phyloP scores from a whole-genome alignment of 2,113 vertebrate species.

The Balaeniceps rex region DNA sequence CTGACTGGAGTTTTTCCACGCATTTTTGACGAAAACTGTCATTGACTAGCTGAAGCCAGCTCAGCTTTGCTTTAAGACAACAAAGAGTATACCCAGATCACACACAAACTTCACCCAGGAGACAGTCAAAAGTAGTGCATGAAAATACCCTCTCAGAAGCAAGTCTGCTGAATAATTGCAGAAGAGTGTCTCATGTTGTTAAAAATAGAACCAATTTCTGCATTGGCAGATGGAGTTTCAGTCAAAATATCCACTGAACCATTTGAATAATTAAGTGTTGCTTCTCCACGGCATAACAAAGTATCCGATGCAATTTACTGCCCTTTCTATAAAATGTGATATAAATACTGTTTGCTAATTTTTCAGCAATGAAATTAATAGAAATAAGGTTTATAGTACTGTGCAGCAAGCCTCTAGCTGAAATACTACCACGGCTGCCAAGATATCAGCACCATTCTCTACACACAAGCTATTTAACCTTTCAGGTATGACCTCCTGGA shows the following conservation, averaged over 20 bases:
- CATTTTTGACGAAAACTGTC: not conserved
- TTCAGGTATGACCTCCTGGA: not conserved
- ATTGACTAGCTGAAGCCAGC: not conserved
- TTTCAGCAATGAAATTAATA: not conserved
- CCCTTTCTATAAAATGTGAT: not conserved
- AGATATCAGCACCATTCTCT: not conserved
- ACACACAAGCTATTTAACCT: not conserved
- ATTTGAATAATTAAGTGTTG: not conserved
- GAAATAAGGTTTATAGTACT: not conserved
- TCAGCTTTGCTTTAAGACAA: not conserved
- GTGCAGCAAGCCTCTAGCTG: not conserved
- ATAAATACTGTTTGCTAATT: not conserved
- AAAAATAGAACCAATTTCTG: conserved; percentile 38
- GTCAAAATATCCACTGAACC: conserved; percentile 9
- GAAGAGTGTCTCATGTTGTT: not conserved
- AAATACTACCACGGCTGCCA: not conserved
- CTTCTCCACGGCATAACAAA: not conserved
- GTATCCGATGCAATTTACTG: not conserved
- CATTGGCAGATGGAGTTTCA: not conserved
- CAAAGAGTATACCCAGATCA: not conserved
- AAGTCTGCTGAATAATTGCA: not conserved
- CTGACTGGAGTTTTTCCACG: not conserved
- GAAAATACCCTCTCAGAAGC: not conserved
- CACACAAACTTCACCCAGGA: not conserved
- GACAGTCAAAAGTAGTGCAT: not conserved